Evolutionary conservation across 2,888 invertebrate species (phyloP).

Genomic region (Antheraea assamensis): DNA sequence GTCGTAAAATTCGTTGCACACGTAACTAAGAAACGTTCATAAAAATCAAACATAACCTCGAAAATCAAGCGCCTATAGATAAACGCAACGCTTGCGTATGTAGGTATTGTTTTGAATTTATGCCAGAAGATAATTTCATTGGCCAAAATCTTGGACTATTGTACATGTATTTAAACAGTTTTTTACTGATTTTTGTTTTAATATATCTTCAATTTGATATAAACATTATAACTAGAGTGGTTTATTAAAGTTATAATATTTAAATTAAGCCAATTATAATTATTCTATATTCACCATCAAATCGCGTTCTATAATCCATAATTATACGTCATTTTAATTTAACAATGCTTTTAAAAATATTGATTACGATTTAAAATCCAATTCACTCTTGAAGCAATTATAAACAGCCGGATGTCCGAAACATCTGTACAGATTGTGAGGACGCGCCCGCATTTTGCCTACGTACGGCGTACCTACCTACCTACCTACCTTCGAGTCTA

Average conservation of each 20-base stretch:
- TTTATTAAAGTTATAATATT: not conserved
- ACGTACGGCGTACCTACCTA: conserved; percentile 12
- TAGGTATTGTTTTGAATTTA: conserved; percentile 23
- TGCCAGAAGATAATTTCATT: conserved; percentile 25
- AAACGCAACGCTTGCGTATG: conserved; percentile 9
- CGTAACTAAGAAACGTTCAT: conserved; percentile 39
- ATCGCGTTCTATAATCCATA: not conserved
- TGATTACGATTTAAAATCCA: not conserved
- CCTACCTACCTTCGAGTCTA: conserved; percentile 13
- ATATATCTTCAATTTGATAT: not conserved
- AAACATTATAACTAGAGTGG: too few species aligned
- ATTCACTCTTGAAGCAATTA: not conserved
- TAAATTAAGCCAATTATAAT: not conserved
- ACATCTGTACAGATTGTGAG: not conserved
- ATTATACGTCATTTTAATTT: not conserved
- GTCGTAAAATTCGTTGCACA: conserved; percentile 40
- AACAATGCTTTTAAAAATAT: not conserved
- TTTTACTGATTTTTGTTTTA: not conserved
- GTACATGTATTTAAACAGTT: conserved; percentile 17
- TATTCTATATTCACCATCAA: not conserved
- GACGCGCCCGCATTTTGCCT: conserved; percentile 7
- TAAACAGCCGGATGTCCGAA: conserved; percentile 10
- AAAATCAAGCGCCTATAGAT: conserved; percentile 11
- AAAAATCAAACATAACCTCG: conserved; percentile 17
- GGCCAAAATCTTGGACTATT: conserved; percentile 15